Conservation (phyloP, 2,888 invertebrate species). For the Thymelicus sylvestris region DNA sequence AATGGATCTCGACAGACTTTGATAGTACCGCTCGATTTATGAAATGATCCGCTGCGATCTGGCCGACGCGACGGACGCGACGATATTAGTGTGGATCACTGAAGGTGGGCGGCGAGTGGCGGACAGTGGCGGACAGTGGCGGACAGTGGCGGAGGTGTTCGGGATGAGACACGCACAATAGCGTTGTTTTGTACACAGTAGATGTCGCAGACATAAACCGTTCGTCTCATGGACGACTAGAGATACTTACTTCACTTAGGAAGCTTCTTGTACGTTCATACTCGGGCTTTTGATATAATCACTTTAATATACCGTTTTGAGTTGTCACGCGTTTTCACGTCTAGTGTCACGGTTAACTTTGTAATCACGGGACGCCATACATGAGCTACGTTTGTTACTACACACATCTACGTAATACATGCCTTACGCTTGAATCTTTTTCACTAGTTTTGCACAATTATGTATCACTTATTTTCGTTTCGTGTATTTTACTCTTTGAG, state of each 20-base stretch:
- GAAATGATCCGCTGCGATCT: neutral
- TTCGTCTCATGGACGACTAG: constrained; percentile 64
- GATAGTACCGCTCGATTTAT: constrained; percentile 18
- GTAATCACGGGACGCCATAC: constrained; percentile 33
- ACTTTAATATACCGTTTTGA: constrained; percentile 49
- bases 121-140: neutral
- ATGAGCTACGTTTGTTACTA: constrained; percentile 18
- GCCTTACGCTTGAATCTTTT: constrained; percentile 39
- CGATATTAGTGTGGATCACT: constrained; percentile 28
- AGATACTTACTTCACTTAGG: constrained; percentile 61
- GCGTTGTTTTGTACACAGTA: constrained; percentile 65
- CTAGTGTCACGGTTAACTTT: constrained; percentile 18
- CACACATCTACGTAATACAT: constrained; percentile 29
- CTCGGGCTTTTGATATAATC: constrained; percentile 46
- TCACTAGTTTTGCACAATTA: constrained; percentile 43
- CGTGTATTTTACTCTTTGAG: constrained; percentile 51
- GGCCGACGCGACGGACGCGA: no score
- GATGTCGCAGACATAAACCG: constrained; percentile 64
- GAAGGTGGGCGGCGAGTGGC: constrained; percentile 9
- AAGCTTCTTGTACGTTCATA: constrained; percentile 57
- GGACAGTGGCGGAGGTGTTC: constrained; percentile 5
- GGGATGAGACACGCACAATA: constrained; percentile 49
- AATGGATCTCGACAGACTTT: constrained; percentile 22
- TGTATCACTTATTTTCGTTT: constrained; percentile 40
- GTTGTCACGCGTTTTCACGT: constrained; percentile 41